Evolutionary conservation across 1,140 invertebrate genomes (phyloP), one percentile per base, ranked within the genome.

Genomic region (Holcopasites calliopsidis): DNA sequence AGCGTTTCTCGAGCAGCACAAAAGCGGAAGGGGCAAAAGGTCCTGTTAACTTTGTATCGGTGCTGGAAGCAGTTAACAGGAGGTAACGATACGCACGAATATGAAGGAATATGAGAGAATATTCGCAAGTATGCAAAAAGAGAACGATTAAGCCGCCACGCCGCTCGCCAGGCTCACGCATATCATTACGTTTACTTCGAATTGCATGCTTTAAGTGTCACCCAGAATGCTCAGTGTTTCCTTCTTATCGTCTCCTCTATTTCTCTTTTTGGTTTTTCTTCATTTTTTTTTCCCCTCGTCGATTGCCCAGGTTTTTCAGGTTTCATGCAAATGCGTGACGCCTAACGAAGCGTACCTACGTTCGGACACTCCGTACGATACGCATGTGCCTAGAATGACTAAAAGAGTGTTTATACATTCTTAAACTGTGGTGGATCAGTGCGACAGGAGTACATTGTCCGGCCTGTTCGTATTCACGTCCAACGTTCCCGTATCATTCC

Each of bases 181-280:
- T 69, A 82, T 54, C 79, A 77, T 76, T 82, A 82, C 77, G 69
- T 82, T 80, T 79, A 79, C 57, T 85, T 88, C 83, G 83, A 90
- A 88, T 84, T 92, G 90, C 90, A 91, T 92, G 90, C 90, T 90
- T 90, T 91, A 90, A 91, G 86, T 92, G 91, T 92, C 86, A 86
- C 85, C 86, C 87, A 89, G 91, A 91, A 92, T 91, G 90, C 88
- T 92, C 89, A 90, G 85, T 91, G 90, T 92, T 82, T 85, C 77
- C 78, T 87, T 85, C 86, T 86, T 87, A 86, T 88, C 87, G 85
- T 87, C 81, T 89, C 77, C 70, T 76, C 85, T 87, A 61, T 76
- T 76, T 76, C 80, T 81, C 44, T 69, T 76, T 54, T 75, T 35
- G 21, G n/a, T 61, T 64, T 35, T 52, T 42, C 64, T 64, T 52